Evolutionary conservation across 2,113 vertebrate species (phyloP), one percentile per base, ranked within the genome.

Genomic region (Phalacrocorax pelagicus): DNA sequence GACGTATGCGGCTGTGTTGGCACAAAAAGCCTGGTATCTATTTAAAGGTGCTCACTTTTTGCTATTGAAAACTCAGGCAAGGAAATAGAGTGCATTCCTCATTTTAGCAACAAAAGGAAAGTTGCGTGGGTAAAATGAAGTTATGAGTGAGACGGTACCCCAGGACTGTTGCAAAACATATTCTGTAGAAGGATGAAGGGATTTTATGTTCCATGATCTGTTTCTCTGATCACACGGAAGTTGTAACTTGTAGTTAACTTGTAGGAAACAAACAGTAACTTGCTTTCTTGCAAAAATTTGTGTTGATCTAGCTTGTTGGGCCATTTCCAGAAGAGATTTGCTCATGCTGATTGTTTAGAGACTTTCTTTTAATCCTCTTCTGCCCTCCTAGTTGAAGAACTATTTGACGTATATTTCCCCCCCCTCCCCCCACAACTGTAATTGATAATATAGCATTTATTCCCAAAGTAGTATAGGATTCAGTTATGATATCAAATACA

Each of bases 391-490:
- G 9, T 30, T 69, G 55, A 51, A 77, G 29, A 42, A 80, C 11
- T 75, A 27, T 26, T 75, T 30, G 4, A 65, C 8, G 20, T 38
- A 5, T 84, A 47, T 49, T 30, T 2, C 1, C 3, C 17, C 3
- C 11, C 9, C 4, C 11, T 7, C 4, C 3, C 7, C 26, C 5
- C 20, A 12, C 3, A n/a, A 1, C 52, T 72, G 22, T 34, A 90
- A 59, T 54, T 32, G 75, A 20, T 47, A 73, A 27, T 38, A 59
- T 22, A 67, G 18, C 21, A 29, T 27, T 88, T 91, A 55, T 11
- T 81, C 59, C 9, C 20, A 26, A 82, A 87, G 16, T n/a, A 86
- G 10, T 59, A 30, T 6, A 66, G 15, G 20, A 73, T 77, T 73
- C 30, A 61, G 10, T 75, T 79, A 63, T 47, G 69, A 40, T 36